These are phyloP conservation scores for Porites rus DNA, from an alignment of 92 coral and sea anemone species.

Conservation along the genomic window DNA sequence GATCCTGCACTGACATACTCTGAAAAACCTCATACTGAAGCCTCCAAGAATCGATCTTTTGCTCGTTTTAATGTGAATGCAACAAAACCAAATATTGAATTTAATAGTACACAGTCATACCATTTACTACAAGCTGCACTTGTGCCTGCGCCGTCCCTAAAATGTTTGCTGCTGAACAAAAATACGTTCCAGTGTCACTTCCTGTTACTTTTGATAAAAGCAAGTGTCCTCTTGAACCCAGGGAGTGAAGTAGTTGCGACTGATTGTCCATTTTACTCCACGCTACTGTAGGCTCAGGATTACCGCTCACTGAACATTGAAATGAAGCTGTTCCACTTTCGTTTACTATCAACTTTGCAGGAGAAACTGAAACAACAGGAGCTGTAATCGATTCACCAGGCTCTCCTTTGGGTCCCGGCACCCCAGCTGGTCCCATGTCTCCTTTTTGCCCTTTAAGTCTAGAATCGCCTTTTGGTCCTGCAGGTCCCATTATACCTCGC, in stretches of 20 bases:
- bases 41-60: too few relatives aligned
- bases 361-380: constrained; percentile 20
- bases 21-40: too few relatives aligned
- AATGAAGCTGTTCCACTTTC: constrained; percentile 4
- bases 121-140: constrained; percentile 13
- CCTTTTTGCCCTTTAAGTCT: constrained; percentile 4
- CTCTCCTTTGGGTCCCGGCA: constrained; percentile 21
- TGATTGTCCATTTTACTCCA: constrained; percentile 15
- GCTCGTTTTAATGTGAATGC: background rate
- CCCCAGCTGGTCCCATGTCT: background rate
- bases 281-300: background rate
- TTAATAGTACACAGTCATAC: background rate
- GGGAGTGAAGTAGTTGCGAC: background rate
- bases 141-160: constrained; percentile 15
- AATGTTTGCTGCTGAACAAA: constrained; percentile 33
- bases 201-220: background rate
- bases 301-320: constrained; percentile 10
- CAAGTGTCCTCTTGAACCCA: background rate
- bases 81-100: background rate
- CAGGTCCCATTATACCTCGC: background rate
- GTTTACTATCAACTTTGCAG: background rate
- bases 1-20: too few relatives aligned
- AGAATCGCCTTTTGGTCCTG: background rate
- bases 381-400: constrained; percentile 24
- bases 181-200: background rate